Percentiles rank a stretch among this genome's conserved stretches.
Evolutionary conservation across 2,113 vertebrate genomes (phyloP).

Genomic region (Phalacrocorax carbo): DNA sequence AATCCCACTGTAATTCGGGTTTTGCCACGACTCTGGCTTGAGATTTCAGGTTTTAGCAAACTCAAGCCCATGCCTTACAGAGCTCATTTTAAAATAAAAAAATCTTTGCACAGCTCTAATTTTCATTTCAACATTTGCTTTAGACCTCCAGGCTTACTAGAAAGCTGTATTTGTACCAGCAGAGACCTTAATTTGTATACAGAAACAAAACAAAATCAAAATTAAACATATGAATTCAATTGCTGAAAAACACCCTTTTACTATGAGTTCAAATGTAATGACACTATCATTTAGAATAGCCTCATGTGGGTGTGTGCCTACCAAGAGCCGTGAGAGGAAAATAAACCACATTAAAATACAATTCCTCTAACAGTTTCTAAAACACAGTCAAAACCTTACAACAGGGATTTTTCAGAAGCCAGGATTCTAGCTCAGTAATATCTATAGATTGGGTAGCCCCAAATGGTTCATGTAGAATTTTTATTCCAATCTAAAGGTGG

Average conservation of each 20-base stretch:
- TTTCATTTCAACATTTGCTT: constrained; percentile 40
- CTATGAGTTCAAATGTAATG: constrained; percentile 35
- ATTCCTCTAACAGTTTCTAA: constrained; percentile 30
- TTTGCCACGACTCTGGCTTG: background rate
- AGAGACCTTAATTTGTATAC: constrained; percentile 50
- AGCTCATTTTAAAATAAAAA: background rate
- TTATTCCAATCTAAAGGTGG: background rate
- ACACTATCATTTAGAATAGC: constrained; percentile 48
- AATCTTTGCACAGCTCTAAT: background rate
- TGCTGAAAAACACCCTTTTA: constrained; percentile 33
- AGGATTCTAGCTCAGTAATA: constrained; percentile 23
- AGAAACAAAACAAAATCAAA: constrained; percentile 28
- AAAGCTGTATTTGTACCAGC: background rate
- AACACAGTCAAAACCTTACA: constrained; percentile 3
- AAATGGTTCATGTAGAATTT: background rate
- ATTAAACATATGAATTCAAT: constrained; percentile 27
- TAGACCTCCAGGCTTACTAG: constrained; percentile 46
- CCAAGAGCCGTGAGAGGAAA: background rate
- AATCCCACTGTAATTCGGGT: background rate
- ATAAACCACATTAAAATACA: constrained; percentile 55
- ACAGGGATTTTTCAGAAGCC: constrained; percentile 36
- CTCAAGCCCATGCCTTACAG: background rate
- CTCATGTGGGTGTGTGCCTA: constrained; percentile 43
- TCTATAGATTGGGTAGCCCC: constrained; percentile 25
- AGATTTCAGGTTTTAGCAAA: background rate